Evolutionary conservation across 1,140 invertebrate species (phyloP).

Genomic region (Neodiprion fabricii): DNA sequence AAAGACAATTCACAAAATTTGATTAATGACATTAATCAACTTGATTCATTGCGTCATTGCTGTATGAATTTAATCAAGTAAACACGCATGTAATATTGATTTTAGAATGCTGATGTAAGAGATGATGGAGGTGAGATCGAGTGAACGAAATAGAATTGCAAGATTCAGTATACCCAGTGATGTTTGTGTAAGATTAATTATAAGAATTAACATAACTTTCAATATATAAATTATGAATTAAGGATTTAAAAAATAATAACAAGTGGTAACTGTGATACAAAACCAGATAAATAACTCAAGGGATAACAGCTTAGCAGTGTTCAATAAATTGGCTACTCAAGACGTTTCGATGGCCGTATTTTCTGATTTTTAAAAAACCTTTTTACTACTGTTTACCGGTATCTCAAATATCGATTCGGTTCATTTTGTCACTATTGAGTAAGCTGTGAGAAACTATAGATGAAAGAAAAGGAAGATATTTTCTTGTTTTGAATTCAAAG

Average conservation of each 20-base stretch:
- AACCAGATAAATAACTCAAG: neutral
- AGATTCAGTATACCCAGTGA: conserved; percentile 5
- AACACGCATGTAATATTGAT: neutral
- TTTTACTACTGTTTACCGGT: too few relatives aligned
- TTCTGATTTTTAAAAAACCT: neutral
- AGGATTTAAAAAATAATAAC: neutral
- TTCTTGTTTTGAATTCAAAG: too few relatives aligned
- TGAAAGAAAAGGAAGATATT: too few relatives aligned
- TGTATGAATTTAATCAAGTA: neutral
- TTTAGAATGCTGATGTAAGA: neutral
- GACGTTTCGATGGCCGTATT: neutral
- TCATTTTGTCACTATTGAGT: too few relatives aligned
- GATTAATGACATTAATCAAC: too few relatives aligned
- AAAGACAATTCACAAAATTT: too few relatives aligned
- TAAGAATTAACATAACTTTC: neutral
- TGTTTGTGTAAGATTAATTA: neutral
- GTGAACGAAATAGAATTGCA: neutral
- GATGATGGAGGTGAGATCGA: neutral
- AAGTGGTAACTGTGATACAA: conserved; percentile 2
- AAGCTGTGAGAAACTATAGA: too few relatives aligned
- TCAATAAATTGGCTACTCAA: conserved; percentile 8
- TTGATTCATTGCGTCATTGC: too few relatives aligned
- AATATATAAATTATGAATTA: neutral
- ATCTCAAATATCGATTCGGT: too few relatives aligned
- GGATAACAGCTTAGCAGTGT: conserved; percentile 5